Conservation (phyloP, 2,888 invertebrate species). For the Scaptodrosophila latifasciaeformis region DNA sequence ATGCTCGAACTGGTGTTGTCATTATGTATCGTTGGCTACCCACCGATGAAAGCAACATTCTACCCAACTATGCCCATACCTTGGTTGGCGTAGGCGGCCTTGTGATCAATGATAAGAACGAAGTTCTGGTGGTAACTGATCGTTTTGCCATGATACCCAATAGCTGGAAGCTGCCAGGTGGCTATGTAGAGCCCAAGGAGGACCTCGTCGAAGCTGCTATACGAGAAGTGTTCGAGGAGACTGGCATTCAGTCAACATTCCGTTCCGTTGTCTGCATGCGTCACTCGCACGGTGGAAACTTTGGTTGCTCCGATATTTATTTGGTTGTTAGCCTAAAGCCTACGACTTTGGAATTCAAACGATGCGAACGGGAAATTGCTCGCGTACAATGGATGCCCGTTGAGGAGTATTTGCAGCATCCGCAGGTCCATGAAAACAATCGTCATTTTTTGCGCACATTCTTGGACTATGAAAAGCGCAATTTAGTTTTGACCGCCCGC, state of each 20-base stretch:
- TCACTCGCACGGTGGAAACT: conserved; percentile 85
- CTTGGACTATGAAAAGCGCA: conserved; percentile 79
- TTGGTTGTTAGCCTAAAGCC: conserved; percentile 85
- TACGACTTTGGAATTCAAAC: conserved; percentile 78
- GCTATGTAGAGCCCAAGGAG: conserved; percentile 92
- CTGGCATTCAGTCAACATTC: conserved; percentile 86
- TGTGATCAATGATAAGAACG: conserved; percentile 81
- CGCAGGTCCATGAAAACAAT: conserved; percentile 84
- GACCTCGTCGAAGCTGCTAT: conserved; percentile 87
- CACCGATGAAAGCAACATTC: conserved; percentile 77
- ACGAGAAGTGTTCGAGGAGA: conserved; percentile 93
- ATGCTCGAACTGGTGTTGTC: conserved; percentile 86
- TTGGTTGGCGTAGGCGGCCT: conserved; percentile 90
- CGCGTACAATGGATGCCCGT: conserved; percentile 89
- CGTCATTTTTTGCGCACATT: conserved; percentile 81
- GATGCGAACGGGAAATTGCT: conserved; percentile 85
- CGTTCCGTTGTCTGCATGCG: conserved; percentile 85
- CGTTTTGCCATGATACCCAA: conserved; percentile 75
- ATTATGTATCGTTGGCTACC: conserved; percentile 90
- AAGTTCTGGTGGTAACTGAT: conserved; percentile 89
- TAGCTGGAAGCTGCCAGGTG: conserved; percentile 94
- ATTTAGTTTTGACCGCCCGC: conserved; percentile 78
- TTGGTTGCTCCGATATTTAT: conserved; percentile 92
- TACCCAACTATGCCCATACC: conserved; percentile 86
- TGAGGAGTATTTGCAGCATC: conserved; percentile 82